phyloP scores from a whole-genome alignment of 2,113 vertebrate genomes.

The Ifrita kowaldi region DNA sequence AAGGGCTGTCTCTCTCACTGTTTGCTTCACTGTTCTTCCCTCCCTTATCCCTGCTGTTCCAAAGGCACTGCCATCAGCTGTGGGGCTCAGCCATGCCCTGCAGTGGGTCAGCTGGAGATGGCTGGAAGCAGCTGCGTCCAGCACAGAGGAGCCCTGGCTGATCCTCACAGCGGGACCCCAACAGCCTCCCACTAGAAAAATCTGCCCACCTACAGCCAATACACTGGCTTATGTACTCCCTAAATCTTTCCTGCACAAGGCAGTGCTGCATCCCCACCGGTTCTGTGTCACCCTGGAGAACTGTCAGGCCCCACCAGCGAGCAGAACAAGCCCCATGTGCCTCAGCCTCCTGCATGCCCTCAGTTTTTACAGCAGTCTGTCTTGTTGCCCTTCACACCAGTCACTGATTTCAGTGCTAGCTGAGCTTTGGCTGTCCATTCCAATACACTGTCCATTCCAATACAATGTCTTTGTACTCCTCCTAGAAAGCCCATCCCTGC shows the following conservation, averaged over 20 bases:
- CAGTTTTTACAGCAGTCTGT: background rate
- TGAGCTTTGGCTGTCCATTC: background rate
- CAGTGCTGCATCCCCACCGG: background rate
- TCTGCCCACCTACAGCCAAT: background rate
- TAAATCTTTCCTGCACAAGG: background rate
- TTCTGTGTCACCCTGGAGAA: background rate
- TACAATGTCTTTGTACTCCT: background rate
- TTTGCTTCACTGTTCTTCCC: background rate
- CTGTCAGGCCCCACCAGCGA: fast-evolving
- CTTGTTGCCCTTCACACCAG: background rate
- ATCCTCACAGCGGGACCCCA: fast-evolving
- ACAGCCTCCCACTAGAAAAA: background rate
- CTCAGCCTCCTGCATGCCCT: background rate
- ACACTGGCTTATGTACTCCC: background rate
- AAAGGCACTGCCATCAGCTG: fast-evolving
- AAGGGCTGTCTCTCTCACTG: background rate
- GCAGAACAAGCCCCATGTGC: background rate
- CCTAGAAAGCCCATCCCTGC: background rate
- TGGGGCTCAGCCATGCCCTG: fast-evolving
- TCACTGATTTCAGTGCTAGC: background rate
- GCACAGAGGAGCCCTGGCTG: fast-evolving
- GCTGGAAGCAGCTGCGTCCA: fast-evolving
- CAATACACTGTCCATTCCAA: background rate
- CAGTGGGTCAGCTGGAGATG: fast-evolving
- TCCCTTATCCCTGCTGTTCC: background rate